Conservation (phyloP, 2,797 vertebrate genomes). For the Anomalospiza imberbis region DNA sequence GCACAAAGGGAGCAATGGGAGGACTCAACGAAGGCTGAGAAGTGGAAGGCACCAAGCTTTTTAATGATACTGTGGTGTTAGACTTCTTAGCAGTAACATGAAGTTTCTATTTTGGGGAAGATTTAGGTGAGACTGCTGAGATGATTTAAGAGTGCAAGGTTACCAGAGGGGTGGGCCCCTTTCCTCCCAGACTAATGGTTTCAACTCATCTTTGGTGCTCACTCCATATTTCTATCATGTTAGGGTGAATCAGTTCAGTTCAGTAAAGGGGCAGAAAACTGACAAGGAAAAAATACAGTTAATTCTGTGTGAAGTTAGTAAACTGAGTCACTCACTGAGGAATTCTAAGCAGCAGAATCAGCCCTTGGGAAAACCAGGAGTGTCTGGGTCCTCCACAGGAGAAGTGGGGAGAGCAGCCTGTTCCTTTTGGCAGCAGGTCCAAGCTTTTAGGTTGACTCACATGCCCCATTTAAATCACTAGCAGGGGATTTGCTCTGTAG, state of each 20-base stretch:
- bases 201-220: not conserved
- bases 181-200: not conserved
- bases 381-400: not conserved
- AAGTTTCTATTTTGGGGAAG: not conserved
- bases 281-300: not conserved
- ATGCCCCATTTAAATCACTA: not conserved
- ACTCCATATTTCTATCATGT: not conserved
- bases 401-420: not conserved
- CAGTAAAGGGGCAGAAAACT: not conserved
- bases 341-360: not conserved
- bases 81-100: not conserved
- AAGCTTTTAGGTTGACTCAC: not conserved
- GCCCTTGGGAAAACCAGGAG: not conserved
- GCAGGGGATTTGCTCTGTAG: not conserved
- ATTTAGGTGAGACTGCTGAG: not conserved
- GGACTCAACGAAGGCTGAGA: not conserved
- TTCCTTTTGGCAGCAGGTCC: not conserved
- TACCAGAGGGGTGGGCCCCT: not conserved
- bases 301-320: not conserved
- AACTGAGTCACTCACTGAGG: not conserved
- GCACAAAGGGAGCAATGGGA: not conserved
- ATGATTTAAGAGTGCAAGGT: not conserved
- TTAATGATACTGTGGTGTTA: not conserved
- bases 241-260: not conserved
- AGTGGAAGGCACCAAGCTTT: not conserved